These are phyloP conservation scores for Drosophila nigritarsus DNA, from an alignment of 2,888 invertebrate species.

Conservation along the genomic window DNA sequence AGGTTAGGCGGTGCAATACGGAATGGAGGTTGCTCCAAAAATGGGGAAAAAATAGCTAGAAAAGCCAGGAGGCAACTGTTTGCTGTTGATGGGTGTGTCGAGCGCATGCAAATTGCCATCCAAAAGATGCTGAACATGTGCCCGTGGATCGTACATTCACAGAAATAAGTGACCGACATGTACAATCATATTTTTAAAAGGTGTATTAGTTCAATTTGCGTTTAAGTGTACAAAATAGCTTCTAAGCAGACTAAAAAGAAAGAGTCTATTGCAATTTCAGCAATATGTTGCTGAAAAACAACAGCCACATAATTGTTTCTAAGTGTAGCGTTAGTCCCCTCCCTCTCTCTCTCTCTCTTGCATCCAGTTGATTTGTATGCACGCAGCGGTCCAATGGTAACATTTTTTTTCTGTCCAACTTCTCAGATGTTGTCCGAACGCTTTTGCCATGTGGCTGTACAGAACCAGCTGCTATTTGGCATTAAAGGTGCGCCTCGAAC, in stretches of 20 bases:
- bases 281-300: background rate
- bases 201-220: background rate
- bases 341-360: background rate
- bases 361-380: constrained; percentile 72
- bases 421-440: constrained; percentile 73
- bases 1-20: background rate
- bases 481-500: constrained; percentile 51
- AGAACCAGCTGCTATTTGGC: constrained; percentile 63
- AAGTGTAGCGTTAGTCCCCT: background rate
- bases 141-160: constrained; percentile 22
- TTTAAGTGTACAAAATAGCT: too few relatives aligned
- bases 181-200: background rate
- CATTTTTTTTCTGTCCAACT: constrained; percentile 25
- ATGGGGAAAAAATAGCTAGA: constrained; percentile 23
- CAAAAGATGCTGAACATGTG: constrained; percentile 77
- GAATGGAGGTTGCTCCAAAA: constrained; percentile 1
- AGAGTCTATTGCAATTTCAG: background rate
- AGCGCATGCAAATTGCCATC: constrained; percentile 78
- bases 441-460: constrained; percentile 59
- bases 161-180: background rate
- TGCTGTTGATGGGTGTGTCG: constrained; percentile 78
- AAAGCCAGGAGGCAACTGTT: constrained; percentile 66
- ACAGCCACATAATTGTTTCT: background rate
- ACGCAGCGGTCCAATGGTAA: constrained; percentile 39
- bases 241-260: too few relatives aligned